Base-by-base conservation (phyloP, 2,888 invertebrate species). In the Drosophila ochracea region DNA sequence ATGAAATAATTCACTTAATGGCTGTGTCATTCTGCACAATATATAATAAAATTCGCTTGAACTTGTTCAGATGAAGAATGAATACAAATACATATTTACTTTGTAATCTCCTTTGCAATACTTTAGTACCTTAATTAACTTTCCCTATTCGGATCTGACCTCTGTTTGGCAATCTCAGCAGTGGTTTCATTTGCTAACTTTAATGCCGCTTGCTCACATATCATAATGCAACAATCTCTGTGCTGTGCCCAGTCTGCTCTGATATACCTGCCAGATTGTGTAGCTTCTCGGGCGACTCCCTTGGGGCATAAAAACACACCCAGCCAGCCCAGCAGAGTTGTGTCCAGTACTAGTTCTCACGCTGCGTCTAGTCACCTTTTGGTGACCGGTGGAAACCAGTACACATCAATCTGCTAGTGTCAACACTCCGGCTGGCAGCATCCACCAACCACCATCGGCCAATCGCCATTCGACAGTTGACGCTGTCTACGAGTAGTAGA, bases 401-500 rank as follows among this genome's bases (percentile, higher is more conserved):
- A 85, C 83, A 84, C 85, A 86, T 86, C 85, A 90, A 86, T 90
- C 86, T 88, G 76, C 59, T 69, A 74, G 86, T 90, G 89, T 74
- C 90, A 85, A 89, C 89, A 86, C 90, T 83, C 81, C 71, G 54
- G 58, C 66, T 71, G 72, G 72, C 84, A 70, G 76, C 79, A 76
- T 47, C 25, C 16, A 25, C 16, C 47, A 47, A 47, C 73, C 65
- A 50, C 76, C 55, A 47, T 35, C 30, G 25, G 35, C 16, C 21
- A 61, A 25, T 25, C 47, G 21, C 47, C 47, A 47, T 39, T 39
- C 37, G 67, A 41, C 66, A 70, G 65, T 52, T 69, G 53, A n/a
- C 43, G 49, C 43, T 63, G 63, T 55, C 73, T 67, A 73, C 73
- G 68, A 69, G 72, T 52, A 65, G 30, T 47, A 31, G 21, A 21